A percentile compares a stretch with the other conserved stretches of the same genome.
These are phyloP conservation scores for Mionectes macconnelli DNA, from an alignment of 2,113 vertebrate genomes.

Conservation along the genomic window DNA sequence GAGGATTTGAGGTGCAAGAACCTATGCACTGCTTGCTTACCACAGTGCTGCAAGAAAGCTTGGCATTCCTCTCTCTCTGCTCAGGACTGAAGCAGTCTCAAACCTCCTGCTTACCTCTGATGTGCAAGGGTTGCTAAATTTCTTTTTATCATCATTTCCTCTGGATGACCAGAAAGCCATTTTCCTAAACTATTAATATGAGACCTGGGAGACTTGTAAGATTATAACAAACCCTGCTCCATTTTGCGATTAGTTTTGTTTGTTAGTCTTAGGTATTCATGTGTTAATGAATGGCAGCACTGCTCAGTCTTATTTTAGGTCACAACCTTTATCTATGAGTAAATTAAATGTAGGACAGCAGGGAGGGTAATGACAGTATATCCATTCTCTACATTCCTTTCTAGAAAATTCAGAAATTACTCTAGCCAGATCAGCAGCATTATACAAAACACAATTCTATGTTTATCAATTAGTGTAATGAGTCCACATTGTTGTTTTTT, in stretches of 20 bases:
- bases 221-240: background rate
- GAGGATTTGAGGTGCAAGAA: fast-evolving
- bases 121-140: background rate
- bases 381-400: background rate
- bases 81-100: background rate
- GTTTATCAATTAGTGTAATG: background rate
- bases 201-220: background rate
- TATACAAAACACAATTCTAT: background rate
- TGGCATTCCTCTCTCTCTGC: background rate
- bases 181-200: background rate
- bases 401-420: background rate
- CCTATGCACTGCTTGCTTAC: background rate
- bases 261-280: background rate
- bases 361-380: background rate
- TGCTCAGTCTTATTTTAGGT: background rate
- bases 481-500: background rate
- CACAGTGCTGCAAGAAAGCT: background rate
- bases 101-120: background rate
- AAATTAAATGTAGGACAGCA: background rate
- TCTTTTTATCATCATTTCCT: background rate
- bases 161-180: fast-evolving
- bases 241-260: background rate
- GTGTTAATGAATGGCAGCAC: background rate
- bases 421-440: background rate
- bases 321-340: background rate